Conservation (phyloP, 1,140 invertebrate genomes). For the Thaumetopoea pityocampa region DNA sequence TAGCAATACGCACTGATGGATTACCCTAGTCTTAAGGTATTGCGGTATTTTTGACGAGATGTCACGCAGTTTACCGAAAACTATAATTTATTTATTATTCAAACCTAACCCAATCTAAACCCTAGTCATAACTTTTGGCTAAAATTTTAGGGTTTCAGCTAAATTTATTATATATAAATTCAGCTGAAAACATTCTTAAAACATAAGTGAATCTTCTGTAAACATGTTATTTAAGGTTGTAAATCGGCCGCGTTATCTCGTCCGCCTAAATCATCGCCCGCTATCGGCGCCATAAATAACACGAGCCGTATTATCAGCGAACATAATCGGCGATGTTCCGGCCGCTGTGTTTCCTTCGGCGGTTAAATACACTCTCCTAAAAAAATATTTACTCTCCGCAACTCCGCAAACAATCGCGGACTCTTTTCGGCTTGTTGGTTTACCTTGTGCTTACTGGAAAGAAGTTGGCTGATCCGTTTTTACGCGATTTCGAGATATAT, state of each 20-base stretch:
- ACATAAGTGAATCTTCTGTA: slow-evolving; percentile 19
- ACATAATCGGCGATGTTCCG: slow-evolving; percentile 50
- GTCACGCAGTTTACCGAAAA: too few species aligned
- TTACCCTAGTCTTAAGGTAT: too few species aligned
- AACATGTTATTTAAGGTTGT: slow-evolving; percentile 34
- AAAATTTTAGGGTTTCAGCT: too few species aligned
- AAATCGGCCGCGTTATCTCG: slow-evolving; percentile 40
- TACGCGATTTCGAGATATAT: neutral
- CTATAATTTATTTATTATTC: too few species aligned
- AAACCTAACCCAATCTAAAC: too few species aligned
- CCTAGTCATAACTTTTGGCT: too few species aligned
- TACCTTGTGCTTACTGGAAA: slow-evolving; percentile 10
- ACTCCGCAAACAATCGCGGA: slow-evolving; percentile 14
- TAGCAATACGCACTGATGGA: too few species aligned
- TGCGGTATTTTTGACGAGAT: too few species aligned
- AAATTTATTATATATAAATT: too few species aligned
- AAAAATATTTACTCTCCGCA: slow-evolving; percentile 38
- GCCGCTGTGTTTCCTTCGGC: slow-evolving; percentile 38
- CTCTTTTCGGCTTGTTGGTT: slow-evolving; percentile 18
- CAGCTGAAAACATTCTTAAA: slow-evolving; percentile 3
- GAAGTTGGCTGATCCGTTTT: slow-evolving; percentile 1
- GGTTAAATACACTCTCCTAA: slow-evolving; percentile 36
- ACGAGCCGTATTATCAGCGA: slow-evolving; percentile 40
- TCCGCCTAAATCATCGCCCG: slow-evolving; percentile 51
- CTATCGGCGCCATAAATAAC: slow-evolving; percentile 48